Evolutionary conservation across 2,888 invertebrate species (phyloP).

Genomic region (Neelides folsomi): DNA sequence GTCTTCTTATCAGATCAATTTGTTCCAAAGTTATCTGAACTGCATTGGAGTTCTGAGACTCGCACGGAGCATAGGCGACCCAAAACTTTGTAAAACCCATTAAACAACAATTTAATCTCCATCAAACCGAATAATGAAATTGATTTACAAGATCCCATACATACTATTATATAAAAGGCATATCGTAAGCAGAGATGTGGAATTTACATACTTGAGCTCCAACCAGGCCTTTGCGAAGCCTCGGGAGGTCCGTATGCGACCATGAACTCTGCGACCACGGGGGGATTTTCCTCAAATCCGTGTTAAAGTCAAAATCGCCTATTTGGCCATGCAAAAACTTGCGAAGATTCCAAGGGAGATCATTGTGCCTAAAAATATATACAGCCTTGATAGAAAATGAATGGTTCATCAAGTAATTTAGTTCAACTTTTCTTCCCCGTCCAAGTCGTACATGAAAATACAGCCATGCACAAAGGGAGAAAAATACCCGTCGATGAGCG

Average conservation of each 20-base stretch:
- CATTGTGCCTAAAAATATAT: slow-evolving; percentile 35
- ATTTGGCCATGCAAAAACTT: slow-evolving; percentile 36
- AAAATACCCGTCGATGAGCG: slow-evolving; percentile 8
- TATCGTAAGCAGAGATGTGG: no score
- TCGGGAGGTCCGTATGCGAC: slow-evolving; percentile 41
- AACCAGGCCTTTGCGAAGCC: slow-evolving; percentile 38
- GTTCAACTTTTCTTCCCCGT: no score
- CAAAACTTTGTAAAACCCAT: slow-evolving; percentile 43
- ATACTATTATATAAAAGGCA: no score
- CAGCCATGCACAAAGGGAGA: no score
- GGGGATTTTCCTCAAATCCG: slow-evolving; percentile 31
- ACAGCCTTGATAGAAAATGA: neutral
- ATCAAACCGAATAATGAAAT: no score
- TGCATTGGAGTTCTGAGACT: slow-evolving; percentile 51
- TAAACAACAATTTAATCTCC: neutral
- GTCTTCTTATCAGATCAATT: slow-evolving; percentile 50
- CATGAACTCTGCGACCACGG: slow-evolving; percentile 36
- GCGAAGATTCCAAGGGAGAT: slow-evolving; percentile 37
- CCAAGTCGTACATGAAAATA: no score
- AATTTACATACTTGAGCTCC: slow-evolving; percentile 38
- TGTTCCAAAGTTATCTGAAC: slow-evolving; percentile 54
- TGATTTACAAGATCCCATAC: no score
- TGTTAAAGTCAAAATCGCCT: slow-evolving; percentile 34
- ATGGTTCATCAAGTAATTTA: neutral
- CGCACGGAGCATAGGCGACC: slow-evolving; percentile 51